Conservation (phyloP, 2,113 vertebrate species). For the Meleagris gallopavo region DNA sequence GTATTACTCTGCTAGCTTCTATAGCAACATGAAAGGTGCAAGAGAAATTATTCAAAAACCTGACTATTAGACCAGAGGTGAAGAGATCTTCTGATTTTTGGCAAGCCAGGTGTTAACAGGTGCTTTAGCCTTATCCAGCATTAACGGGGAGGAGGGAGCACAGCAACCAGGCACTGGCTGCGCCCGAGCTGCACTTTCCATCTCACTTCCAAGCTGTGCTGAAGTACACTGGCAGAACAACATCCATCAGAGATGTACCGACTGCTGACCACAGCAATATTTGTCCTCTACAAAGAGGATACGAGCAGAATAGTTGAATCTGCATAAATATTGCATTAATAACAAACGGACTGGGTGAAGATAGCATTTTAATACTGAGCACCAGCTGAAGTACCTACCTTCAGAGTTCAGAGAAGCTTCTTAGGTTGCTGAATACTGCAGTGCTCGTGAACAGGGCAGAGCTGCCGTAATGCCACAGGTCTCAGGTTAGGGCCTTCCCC, state of each 20-base stretch:
- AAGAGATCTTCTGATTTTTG: neutral
- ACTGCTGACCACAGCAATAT: constrained; percentile 65
- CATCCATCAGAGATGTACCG: constrained; percentile 18
- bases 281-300: constrained; percentile 50
- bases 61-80: neutral
- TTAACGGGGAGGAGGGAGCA: constrained; percentile 18
- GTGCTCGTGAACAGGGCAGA: neutral
- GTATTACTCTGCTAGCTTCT: neutral
- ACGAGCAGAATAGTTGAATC: neutral
- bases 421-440: fast-evolving
- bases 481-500: neutral
- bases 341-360: neutral
- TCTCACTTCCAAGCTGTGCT: constrained; percentile 40
- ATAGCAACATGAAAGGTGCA: neutral
- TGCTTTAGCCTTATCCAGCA: neutral
- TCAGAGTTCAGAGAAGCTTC: neutral
- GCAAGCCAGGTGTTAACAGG: neutral
- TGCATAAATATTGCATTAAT: constrained; percentile 44
- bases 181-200: neutral
- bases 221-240: constrained; percentile 61
- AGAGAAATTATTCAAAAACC: neutral
- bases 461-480: neutral
- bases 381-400: neutral
- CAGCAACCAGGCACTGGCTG: constrained; percentile 11
- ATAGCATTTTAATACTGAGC: neutral